Evolutionary conservation across 2,113 vertebrate genomes (phyloP).

Genomic region (Colistium nudipinnis): DNA sequence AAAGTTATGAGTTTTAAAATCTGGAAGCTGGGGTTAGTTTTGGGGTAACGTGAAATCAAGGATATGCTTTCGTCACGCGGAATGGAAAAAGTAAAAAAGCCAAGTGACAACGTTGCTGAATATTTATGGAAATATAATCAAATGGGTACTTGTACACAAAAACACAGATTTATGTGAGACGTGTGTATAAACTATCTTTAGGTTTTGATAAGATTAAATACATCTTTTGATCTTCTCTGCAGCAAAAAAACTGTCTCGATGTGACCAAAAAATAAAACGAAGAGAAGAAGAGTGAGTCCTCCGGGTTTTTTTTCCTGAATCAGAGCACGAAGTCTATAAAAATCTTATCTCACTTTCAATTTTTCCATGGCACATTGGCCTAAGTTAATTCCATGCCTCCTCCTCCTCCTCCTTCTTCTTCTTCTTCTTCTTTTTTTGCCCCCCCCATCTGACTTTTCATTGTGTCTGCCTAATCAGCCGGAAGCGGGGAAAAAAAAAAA

Average conservation of each 20-base stretch:
- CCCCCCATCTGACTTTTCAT: slow-evolving; percentile 72
- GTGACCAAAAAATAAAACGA: slow-evolving; percentile 14
- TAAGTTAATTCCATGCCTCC: slow-evolving; percentile 64
- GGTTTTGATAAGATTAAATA: neutral
- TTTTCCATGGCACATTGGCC: slow-evolving; percentile 58
- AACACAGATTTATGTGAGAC: too few relatives aligned
- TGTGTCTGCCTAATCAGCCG: slow-evolving; percentile 73
- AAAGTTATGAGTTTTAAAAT: too few relatives aligned
- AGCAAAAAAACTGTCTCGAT: slow-evolving; percentile 31
- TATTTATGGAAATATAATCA: too few relatives aligned
- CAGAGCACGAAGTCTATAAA: slow-evolving; percentile 39
- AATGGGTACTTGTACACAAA: too few relatives aligned
- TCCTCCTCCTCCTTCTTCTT: slow-evolving; percentile 51
- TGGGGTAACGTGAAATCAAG: too few relatives aligned
- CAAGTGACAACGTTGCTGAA: too few relatives aligned
- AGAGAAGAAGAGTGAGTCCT: neutral
- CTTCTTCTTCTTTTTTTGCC: too few relatives aligned
- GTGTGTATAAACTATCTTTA: too few relatives aligned
- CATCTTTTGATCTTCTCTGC: slow-evolving; percentile 6
- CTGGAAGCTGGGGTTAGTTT: too few relatives aligned
- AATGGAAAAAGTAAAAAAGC: too few relatives aligned
- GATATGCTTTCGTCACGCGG: too few relatives aligned
- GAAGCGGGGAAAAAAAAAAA: too few relatives aligned
- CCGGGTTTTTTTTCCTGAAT: slow-evolving; percentile 33
- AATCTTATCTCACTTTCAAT: slow-evolving; percentile 66